Percentiles rank a stretch among this genome's conserved stretches.
These are phyloP conservation scores for Tonatia bakeri DNA, from an alignment of 2,113 vertebrate genomes.

Conservation along the genomic window DNA sequence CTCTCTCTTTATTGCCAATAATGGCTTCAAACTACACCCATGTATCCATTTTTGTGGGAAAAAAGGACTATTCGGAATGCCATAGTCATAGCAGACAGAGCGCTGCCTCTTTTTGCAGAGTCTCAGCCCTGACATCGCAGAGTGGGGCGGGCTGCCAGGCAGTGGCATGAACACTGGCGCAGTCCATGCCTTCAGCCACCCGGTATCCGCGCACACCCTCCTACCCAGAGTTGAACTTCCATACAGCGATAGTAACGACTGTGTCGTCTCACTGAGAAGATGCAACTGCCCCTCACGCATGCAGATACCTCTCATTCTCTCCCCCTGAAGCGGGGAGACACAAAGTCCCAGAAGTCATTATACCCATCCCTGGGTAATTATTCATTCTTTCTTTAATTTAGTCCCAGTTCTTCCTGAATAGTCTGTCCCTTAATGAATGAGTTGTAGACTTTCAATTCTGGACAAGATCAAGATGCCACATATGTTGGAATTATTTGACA, in stretches of 20 bases:
- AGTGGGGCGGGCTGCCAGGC: background rate
- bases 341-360: background rate
- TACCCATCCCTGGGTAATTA: background rate
- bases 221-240: background rate
- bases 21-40: background rate
- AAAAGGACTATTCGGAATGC: background rate
- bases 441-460: background rate
- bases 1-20: background rate
- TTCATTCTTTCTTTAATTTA: background rate
- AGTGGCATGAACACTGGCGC: background rate
- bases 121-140: background rate
- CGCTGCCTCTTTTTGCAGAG: background rate
- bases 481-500: background rate
- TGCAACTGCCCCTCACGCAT: background rate
- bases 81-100: background rate
- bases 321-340: background rate
- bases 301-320: background rate
- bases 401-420: background rate
- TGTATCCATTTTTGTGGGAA: background rate
- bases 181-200: background rate
- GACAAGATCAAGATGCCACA: background rate
- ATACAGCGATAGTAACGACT: background rate
- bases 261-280: background rate
- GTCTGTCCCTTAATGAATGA: background rate
- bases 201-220: background rate